Base-by-base conservation (phyloP, 2,113 vertebrate genomes). In the Hippopotamus amphibius region DNA sequence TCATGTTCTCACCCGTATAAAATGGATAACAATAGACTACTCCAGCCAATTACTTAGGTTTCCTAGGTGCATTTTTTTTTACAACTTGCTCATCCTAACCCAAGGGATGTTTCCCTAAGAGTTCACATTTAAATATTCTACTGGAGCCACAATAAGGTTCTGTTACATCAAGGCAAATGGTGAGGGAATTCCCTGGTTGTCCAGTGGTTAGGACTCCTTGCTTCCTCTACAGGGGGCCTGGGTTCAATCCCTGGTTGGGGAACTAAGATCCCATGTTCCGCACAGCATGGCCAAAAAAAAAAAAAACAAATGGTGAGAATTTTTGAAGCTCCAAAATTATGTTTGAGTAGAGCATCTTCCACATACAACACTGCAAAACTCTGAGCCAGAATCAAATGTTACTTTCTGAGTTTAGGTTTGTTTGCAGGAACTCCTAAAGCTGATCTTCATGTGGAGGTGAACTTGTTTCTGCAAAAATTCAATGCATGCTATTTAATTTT, bases 401-500 rank as follows among this genome's bases (percentile, higher is more conserved):
- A 74, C 16, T 85, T 96, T 37, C 15, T 86, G 16, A 57, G 14
- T 69, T 69, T 76, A 76, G 28, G n/a, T 15, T 43, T 93, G 6
- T 71, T 88, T 83, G 2, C 13, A 91, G 24, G 46, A 74, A 74
- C n/a, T 71, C 11, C 28, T 30, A 81, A 69, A 84, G 19, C 11
- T 66, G 68, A 77, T 28, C 77, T 72, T 71, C 43, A 61, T 48
- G 61, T 94, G 48, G 77, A 90, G 9, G 41, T 87, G 4, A 91
- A 80, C 41, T 84, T 93, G 65, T 84, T 59, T 84, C 68, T 95
- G 28, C 10, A 90, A 83, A 77, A 88, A 74, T 88, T 61, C 69
- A 84, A 69, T 48, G 15, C 19, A 21, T 92, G 46, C 24, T 81
- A 26, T 93, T 95, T 93, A 89, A 92, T 93, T 96, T 95, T 94